phyloP scores from a whole-genome alignment of 2,113 vertebrate genomes.

The Agapornis roseicollis region DNA sequence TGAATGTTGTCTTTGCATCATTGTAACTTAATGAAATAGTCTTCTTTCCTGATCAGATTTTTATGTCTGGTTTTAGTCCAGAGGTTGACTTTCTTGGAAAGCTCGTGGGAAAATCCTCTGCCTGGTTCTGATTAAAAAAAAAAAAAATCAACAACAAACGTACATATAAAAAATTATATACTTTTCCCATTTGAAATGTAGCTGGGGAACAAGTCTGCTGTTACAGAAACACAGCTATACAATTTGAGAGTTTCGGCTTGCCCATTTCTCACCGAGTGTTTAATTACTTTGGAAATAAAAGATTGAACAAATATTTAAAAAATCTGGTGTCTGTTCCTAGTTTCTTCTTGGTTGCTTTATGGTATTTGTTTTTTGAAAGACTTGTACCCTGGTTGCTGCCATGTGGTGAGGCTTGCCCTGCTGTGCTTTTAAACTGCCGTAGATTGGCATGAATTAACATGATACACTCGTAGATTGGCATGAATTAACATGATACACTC shows the following conservation, averaged over 20 bases:
- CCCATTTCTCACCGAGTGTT: neutral
- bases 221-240: neutral
- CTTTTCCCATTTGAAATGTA: neutral
- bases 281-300: slow-evolving; percentile 4
- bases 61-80: slow-evolving; percentile 8
- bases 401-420: neutral
- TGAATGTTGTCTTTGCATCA: neutral
- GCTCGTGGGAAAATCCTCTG: slow-evolving; percentile 10
- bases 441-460: neutral
- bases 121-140: neutral
- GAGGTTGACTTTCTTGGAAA: slow-evolving; percentile 36
- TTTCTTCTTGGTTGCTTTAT: neutral
- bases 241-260: neutral
- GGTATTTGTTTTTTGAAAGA: neutral
- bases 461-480: neutral
- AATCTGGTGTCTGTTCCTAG: neutral
- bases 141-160: neutral
- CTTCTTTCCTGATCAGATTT: neutral
- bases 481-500: neutral
- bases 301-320: neutral
- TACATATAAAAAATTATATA: neutral
- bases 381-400: neutral
- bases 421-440: neutral
- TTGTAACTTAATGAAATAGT: neutral
- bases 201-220: neutral